A percentile compares a stretch with the other conserved stretches of the same genome.
These are phyloP conservation scores for Metellina segmentata DNA, from an alignment of 2,888 invertebrate species.

Conservation along the genomic window DNA sequence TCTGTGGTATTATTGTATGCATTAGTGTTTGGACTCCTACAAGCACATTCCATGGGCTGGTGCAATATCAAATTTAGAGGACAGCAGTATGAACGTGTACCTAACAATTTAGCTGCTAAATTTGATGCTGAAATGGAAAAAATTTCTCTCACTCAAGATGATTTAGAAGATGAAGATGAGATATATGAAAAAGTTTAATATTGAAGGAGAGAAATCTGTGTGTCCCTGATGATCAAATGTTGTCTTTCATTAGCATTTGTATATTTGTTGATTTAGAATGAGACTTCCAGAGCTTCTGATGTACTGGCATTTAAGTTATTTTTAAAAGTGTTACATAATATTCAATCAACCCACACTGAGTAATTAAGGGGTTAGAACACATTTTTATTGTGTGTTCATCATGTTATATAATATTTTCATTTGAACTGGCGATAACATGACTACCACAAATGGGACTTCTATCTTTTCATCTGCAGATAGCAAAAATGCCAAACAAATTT, in stretches of 20 bases:
- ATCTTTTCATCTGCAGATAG: no score
- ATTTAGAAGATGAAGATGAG: slow-evolving; percentile 74
- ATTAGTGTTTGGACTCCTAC: slow-evolving; percentile 71
- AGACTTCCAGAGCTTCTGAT: slow-evolving; percentile 54
- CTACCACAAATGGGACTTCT: no score
- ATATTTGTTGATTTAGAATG: background rate
- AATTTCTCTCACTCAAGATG: slow-evolving; percentile 65
- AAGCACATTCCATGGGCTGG: slow-evolving; percentile 55
- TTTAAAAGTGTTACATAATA: background rate
- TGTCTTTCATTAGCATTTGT: slow-evolving; percentile 52
- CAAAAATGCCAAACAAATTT: no score
- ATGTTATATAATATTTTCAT: no score
- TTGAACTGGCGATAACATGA: no score
- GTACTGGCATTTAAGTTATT: slow-evolving; percentile 26
- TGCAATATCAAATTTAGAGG: slow-evolving; percentile 23
- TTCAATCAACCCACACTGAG: no score
- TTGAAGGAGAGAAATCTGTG: slow-evolving; percentile 19
- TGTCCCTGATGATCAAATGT: slow-evolving; percentile 66
- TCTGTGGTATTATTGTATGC: slow-evolving; percentile 72
- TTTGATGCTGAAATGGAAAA: slow-evolving; percentile 72
- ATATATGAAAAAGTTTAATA: slow-evolving; percentile 66
- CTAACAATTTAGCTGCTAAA: slow-evolving; percentile 52
- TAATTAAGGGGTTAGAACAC: no score
- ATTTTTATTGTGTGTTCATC: no score
- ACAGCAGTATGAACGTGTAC: slow-evolving; percentile 61